These are phyloP conservation scores for Chionis minor DNA, from an alignment of 2,113 vertebrate species.

Conservation along the genomic window DNA sequence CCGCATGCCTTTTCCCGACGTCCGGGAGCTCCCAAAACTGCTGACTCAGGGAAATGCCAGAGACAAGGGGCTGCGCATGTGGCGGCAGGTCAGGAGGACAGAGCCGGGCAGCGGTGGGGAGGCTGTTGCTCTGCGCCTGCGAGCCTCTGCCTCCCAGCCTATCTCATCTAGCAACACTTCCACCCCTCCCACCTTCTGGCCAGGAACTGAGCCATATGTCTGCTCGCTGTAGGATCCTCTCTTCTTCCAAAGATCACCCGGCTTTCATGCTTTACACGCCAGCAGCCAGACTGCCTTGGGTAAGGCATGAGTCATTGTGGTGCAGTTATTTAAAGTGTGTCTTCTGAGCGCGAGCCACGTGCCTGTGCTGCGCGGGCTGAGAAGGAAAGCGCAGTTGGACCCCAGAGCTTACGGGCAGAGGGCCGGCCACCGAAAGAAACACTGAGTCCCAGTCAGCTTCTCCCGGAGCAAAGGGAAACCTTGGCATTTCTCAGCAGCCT, in stretches of 20 bases:
- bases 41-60: not conserved
- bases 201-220: conserved; percentile 54
- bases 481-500: not conserved
- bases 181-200: conserved; percentile 36
- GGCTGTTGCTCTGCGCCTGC: not conserved
- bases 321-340: conserved; percentile 46
- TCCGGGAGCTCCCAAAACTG: not conserved
- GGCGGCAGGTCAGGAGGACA: not conserved
- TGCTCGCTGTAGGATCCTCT: conserved; percentile 29
- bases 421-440: not conserved
- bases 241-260: conserved; percentile 19
- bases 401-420: fast-evolving
- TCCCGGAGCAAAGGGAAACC: not conserved
- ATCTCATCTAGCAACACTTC: not conserved
- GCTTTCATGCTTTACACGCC: not conserved
- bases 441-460: not conserved
- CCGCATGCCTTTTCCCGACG: not conserved
- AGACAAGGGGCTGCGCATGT: not conserved
- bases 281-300: conserved; percentile 41
- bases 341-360: conserved; percentile 20
- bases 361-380: not conserved
- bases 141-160: not conserved
- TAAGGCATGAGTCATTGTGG: conserved; percentile 50
- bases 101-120: not conserved
- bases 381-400: not conserved